Evolutionary conservation across 2,888 invertebrate genomes (phyloP), one percentile per base, ranked within the genome.

Genomic region (Pristionchus mayeri): DNA sequence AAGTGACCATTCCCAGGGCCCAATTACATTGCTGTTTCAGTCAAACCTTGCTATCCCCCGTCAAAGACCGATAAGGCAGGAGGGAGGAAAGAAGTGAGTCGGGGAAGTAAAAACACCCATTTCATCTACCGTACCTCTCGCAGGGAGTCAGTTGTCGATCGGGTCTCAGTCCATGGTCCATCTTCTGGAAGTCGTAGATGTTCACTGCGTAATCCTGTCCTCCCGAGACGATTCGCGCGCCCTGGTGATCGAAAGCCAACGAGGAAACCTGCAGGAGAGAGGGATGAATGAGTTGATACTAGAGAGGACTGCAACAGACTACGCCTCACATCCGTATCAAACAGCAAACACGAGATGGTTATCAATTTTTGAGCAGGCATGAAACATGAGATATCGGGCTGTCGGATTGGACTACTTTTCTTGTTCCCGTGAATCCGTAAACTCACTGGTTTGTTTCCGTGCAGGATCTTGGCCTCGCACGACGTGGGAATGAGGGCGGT

Each of bases 101-200:
- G n/a, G n/a, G n/a, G n/a, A n/a, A n/a, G n/a, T n/a, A n/a, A n/a
- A n/a, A n/a, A n/a, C n/a, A 60, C 18, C 24, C 60, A 30, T 9
- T 13, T 44, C 44, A 44, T 2, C 18, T 37, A 40, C 52, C 75
- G 16, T 79, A 89, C 90, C 87, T 88, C 86, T 92, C 92, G 67
- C 88, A 88, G 6, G 92, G 92, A 6, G 88, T 84, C 24, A 91
- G 54, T 40, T 91, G 90, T 52, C 91, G 88, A 79, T 91, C 99
- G 78, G 97, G 96, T 82, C 89, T 85, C 88, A 92, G 83, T 1
- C 89, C 85, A 83, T 87, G 95, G 93, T 98, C 98, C 98, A 99
- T 98, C 6, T 98, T 98, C 87, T 97, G 97, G 94, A 99, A 99
- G 93, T 99, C 99, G 97, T 97, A 99, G 90, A 99, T 96, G 83